Evolutionary conservation across 1,140 invertebrate genomes (phyloP), one percentile per base, ranked within the genome.

Genomic region (Drosophila quadrilineata): DNA sequence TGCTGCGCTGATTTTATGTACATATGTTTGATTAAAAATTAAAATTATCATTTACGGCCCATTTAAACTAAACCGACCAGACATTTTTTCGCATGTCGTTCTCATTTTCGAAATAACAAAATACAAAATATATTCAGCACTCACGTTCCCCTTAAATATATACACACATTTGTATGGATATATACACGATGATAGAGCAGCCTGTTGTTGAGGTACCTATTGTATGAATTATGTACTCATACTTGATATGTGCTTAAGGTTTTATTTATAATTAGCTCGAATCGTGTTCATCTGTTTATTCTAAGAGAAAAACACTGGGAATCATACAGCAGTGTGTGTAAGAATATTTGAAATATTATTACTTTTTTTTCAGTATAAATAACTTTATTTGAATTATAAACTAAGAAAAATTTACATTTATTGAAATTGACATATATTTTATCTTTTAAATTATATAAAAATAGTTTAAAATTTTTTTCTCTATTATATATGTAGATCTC

Each of bases 11-110:
- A 57, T 71, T 71, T 71, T 35, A 28, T 56, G 46, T 75, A 77
- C 75, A 84, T 88, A 82, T 88, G 85, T 88, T 88, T 88, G 79
- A 87, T 87, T 87, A 84, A 87, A 87, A 87, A 87, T 87, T 87
- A 87, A 88, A 87, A 88, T 88, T 79, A 88, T 88, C 85, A 73
- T 87, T 87, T 75, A 80, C 77, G 85, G 75, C 85, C 75, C 85
- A 88, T 88, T 76, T 71, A 88, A 84, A 80, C 54, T 69, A 86
- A 88, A 88, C 85, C 85, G 85, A 84, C 71, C 85, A 80, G 10
- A 87, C 53, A 84, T 79, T 84, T 87, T n/a, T 68, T 77, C 77
- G 77, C 77, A 85, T 79, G 56, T 87, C 74, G 75, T 54, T 85
- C 74, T 79, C 74, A 84, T 85, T 84, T 84, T 85, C 58, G 36